These are phyloP conservation scores for Gandaritis pyraliata DNA, from an alignment of 2,888 invertebrate genomes.

Conservation along the genomic window DNA sequence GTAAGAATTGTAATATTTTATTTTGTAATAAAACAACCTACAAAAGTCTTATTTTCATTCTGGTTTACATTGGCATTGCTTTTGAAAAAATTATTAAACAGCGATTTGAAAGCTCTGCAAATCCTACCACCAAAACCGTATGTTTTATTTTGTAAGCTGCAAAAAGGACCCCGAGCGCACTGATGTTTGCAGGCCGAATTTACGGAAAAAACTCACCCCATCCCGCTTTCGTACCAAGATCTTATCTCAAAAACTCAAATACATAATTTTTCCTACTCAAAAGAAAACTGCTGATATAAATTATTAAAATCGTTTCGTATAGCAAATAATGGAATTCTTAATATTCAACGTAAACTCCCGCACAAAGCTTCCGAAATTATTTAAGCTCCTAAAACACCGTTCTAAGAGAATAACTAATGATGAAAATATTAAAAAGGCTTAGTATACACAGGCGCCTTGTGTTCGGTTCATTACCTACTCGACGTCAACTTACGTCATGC, in stretches of 20 bases:
- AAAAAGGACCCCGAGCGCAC: constrained; percentile 15
- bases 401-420: constrained; percentile 47
- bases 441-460: constrained; percentile 48
- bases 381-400: constrained; percentile 40
- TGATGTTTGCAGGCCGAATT: constrained; percentile 23
- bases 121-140: constrained; percentile 12
- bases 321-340: constrained; percentile 43
- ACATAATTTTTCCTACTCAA: constrained; percentile 34
- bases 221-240: constrained; percentile 15
- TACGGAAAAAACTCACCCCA: constrained; percentile 18
- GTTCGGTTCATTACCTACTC: constrained; percentile 66
- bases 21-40: background rate
- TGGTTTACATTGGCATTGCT: background rate
- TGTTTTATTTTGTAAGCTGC: constrained; percentile 26
- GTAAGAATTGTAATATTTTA: background rate
- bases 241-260: constrained; percentile 28
- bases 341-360: constrained; percentile 39
- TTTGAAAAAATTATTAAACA: background rate
- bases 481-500: constrained; percentile 73
- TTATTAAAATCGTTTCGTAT: constrained; percentile 39
- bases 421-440: constrained; percentile 49
- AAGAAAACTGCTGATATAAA: constrained; percentile 41
- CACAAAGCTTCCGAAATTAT: constrained; percentile 42
- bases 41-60: too few relatives aligned
- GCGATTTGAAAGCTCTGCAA: constrained; percentile 11